Base-by-base conservation (phyloP, 2,113 vertebrate species). In the Tachysurus fulvidraco region DNA sequence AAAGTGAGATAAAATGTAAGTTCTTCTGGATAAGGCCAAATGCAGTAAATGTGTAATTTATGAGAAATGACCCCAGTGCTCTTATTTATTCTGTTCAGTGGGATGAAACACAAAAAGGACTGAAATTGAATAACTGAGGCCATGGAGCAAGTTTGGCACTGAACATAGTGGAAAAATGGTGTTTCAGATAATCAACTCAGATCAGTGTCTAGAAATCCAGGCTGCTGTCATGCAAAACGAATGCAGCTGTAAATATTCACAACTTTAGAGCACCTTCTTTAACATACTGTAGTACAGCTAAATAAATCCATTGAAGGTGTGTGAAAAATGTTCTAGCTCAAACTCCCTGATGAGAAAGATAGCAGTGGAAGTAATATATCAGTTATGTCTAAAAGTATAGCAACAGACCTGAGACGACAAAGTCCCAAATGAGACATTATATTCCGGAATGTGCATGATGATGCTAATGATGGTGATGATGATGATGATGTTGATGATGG, bases 301-400 rank as follows among this genome's bases (percentile, higher is more conserved):
- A 60, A 41, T 19, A 46, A 44, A 73, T 46, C 19, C 41, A 81
- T n/a, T n/a, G n/a, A n/a, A n/a, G n/a, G n/a, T n/a, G n/a, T n/a
- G n/a, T n/a, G n/a, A n/a, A n/a, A n/a, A n/a, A 81, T 64, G 36
- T 82, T 59, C 73, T 76, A 57, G 60, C 21, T 28, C 41, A 30
- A 30, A 78, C 44, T 25, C 81, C 46, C 1, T n/a, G 25, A 83
- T 67, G 62, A 41, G 36, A 44, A 19, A 44, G 79, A 60, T 50
- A 65, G 60, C 41, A 82, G 62, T 46, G 41, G 60, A 82, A 19
- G 16, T 50, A 82, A 65, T 82, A 23, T 65, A 65, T 64, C 25
- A 82, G 14, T 5, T 41, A 16, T 7, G 59, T 41, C 30, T 81
- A 36, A 60, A 60, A 60, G 28, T 46, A 44, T 54, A 62, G 59